phyloP scores from a whole-genome alignment of 2,113 vertebrate species.

The Pipra filicauda region DNA sequence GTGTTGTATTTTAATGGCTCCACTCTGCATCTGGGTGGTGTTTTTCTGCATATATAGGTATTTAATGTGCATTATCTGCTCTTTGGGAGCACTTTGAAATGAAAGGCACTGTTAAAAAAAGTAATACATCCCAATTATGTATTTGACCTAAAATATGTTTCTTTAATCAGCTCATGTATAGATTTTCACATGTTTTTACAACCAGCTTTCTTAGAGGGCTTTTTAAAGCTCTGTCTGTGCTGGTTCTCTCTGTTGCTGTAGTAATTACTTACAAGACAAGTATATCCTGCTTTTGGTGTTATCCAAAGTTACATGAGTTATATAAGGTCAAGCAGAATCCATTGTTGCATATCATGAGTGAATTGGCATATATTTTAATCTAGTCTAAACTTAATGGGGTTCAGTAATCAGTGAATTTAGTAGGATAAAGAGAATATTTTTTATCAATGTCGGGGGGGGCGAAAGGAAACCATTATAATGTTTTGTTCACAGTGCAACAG shows the following conservation, averaged over 20 bases:
- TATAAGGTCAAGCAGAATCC: neutral
- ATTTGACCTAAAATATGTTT: neutral
- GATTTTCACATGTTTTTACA: neutral
- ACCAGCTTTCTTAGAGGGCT: neutral
- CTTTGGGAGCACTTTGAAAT: neutral
- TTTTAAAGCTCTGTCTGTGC: neutral
- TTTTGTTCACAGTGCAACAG: constrained; percentile 84
- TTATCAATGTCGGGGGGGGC: neutral
- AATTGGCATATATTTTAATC: neutral
- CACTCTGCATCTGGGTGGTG: neutral
- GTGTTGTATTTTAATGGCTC: neutral
- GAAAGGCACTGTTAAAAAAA: neutral
- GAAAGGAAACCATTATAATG: neutral
- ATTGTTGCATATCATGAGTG: neutral
- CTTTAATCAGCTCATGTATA: neutral
- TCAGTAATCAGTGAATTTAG: neutral
- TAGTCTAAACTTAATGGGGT: neutral
- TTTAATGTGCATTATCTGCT: neutral
- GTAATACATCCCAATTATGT: neutral
- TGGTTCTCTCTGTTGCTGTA: constrained; percentile 4
- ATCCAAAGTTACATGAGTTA: neutral
- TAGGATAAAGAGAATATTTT: neutral
- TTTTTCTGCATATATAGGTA: neutral
- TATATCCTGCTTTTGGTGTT: neutral
- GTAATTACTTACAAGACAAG: neutral